Conservation (phyloP, 2,113 vertebrate genomes). For the Fregetta grallaria region DNA sequence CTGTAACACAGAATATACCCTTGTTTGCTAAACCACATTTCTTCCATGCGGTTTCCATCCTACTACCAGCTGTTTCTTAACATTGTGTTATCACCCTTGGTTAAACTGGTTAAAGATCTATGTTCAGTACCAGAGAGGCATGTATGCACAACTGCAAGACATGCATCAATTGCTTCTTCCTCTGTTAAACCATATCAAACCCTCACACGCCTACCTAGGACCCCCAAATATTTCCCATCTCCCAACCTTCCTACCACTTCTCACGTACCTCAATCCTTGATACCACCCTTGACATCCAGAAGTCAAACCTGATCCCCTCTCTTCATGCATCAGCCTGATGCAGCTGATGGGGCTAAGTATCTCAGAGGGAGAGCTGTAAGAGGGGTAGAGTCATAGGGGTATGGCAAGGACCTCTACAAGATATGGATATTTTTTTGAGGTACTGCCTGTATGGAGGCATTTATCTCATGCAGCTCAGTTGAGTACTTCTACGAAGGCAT, state of each 20-base stretch:
- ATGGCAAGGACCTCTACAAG: not conserved
- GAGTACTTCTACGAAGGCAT: not conserved
- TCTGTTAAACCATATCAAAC: not conserved
- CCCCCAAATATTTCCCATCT: not conserved
- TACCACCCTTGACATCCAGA: too few relatives aligned
- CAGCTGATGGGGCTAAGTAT: not conserved
- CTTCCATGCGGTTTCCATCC: not conserved
- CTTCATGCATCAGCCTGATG: not conserved
- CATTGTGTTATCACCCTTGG: not conserved
- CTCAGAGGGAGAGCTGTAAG: not conserved
- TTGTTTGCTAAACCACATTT: not conserved
- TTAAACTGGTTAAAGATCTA: not conserved
- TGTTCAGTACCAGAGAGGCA: not conserved
- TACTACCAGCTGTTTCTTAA: too few relatives aligned
- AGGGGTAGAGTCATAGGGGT: too few relatives aligned
- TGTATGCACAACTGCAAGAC: not conserved
- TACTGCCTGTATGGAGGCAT: not conserved
- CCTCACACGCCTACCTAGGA: not conserved
- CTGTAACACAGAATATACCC: not conserved
- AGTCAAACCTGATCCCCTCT: not conserved
- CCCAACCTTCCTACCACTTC: not conserved
- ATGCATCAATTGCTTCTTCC: not conserved
- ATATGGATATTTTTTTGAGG: accelerated
- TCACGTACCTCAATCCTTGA: not conserved
- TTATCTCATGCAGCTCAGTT: accelerated